Evolutionary conservation across 2,113 vertebrate genomes (phyloP).

Genomic region (Caranx ignobilis): DNA sequence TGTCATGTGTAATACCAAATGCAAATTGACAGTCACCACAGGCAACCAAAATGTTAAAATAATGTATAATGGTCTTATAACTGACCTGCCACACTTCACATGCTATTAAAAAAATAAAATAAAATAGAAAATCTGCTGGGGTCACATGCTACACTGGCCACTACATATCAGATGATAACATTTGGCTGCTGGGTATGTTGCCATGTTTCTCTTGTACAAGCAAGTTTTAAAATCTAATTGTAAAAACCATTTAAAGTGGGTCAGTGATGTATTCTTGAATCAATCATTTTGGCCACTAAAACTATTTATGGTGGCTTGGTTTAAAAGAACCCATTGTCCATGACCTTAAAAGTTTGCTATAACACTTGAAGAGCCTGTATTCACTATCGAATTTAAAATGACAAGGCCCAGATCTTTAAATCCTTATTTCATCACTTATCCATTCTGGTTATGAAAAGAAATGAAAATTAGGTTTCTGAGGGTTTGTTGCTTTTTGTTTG

Average conservation of each 20-base stretch:
- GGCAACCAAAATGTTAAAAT: conserved; percentile 15
- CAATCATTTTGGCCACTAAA: conserved; percentile 25
- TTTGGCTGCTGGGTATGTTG: not conserved
- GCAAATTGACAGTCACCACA: conserved; percentile 7
- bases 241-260: conserved; percentile 35
- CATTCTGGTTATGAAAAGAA: conserved; percentile 8
- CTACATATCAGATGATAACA: not conserved
- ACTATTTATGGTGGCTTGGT: conserved; percentile 30
- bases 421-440: conserved; percentile 21
- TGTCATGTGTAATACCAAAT: conserved; percentile 34
- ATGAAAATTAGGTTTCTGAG: not conserved
- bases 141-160: not conserved
- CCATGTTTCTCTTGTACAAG: not conserved
- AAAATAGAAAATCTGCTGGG: no score
- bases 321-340: conserved; percentile 17
- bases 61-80: not conserved
- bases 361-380: conserved; percentile 2
- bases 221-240: conserved; percentile 1
- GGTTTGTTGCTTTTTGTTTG: no score
- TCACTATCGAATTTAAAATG: conserved; percentile 14
- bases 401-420: conserved; percentile 12
- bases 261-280: conserved; percentile 27
- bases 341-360: conserved; percentile 29
- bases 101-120: not conserved
- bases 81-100: not conserved